Evolutionary conservation across 2,888 invertebrate genomes (phyloP).

Genomic region (Frankliniella fusca): DNA sequence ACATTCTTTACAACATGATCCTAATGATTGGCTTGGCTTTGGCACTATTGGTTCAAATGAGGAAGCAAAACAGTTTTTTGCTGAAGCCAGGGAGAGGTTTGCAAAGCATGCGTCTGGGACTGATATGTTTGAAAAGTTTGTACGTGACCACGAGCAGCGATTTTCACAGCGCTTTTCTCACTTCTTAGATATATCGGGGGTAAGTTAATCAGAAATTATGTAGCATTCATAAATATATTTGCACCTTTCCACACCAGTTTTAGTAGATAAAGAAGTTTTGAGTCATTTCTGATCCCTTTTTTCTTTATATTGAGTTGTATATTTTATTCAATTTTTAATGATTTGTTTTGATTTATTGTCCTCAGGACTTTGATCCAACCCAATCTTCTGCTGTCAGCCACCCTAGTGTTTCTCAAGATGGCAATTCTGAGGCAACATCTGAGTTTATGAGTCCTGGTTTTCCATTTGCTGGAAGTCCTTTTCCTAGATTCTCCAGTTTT

Average conservation of each 20-base stretch:
- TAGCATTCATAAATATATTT: not conserved
- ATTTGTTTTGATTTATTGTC: not conserved
- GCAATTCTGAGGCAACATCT: not conserved
- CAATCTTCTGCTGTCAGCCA: not conserved
- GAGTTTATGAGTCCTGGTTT: not conserved
- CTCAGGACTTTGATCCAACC: not conserved
- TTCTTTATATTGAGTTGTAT: not conserved
- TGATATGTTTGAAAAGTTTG: constrained; percentile 15
- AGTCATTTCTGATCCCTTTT: not conserved
- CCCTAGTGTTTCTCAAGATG: not conserved
- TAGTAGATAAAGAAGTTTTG: not conserved
- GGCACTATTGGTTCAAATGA: not conserved
- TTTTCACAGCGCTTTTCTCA: constrained; percentile 16
- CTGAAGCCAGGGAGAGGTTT: not conserved
- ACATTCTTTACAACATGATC: constrained; percentile 7
- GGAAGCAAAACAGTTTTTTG: constrained; percentile 7
- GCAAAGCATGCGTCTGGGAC: constrained; percentile 4
- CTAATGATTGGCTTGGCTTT: constrained; percentile 1
- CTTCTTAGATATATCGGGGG: constrained; percentile 5
- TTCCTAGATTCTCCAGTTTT: not conserved
- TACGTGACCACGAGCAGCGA: constrained; percentile 9
- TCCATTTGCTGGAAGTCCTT: not conserved
- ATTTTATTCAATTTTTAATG: not conserved
- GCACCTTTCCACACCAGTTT: not conserved
- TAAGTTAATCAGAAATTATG: not conserved